Percentiles rank a stretch among this genome's conserved stretches.
Conservation (phyloP, 2,888 invertebrate species). For the Pollenia amentaria region DNA sequence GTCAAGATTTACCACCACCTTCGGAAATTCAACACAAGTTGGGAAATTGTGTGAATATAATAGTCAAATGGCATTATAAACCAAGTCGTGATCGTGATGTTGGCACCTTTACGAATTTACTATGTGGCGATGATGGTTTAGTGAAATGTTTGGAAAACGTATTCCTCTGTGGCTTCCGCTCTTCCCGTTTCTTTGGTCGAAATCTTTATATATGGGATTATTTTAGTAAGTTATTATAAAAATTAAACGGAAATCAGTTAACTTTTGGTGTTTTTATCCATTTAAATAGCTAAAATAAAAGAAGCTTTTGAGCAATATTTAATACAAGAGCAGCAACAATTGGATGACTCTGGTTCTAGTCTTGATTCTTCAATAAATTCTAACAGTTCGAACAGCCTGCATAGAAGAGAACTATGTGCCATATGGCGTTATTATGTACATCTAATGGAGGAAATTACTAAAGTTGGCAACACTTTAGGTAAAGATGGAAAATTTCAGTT, state of each 20-base stretch:
- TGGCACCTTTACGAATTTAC: constrained; percentile 93
- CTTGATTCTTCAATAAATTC: constrained; percentile 80
- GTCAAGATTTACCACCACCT: constrained; percentile 87
- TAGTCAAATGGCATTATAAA: constrained; percentile 98
- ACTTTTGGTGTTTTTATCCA: not conserved
- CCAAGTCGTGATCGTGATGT: constrained; percentile 93
- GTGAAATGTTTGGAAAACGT: constrained; percentile 97
- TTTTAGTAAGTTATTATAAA: constrained; percentile 88
- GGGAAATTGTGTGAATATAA: constrained; percentile 97
- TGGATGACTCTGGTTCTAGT: constrained; percentile 81
- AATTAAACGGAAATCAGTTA: not conserved
- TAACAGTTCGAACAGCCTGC: constrained; percentile 77
- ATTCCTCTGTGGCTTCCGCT: constrained; percentile 97
- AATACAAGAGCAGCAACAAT: constrained; percentile 78
- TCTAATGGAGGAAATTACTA: constrained; percentile 94
- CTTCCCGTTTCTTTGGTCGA: constrained; percentile 95
- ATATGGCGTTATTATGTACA: constrained; percentile 95
- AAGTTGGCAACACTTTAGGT: constrained; percentile 90
- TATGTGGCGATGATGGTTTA: constrained; percentile 98
- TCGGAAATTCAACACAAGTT: constrained; percentile 85
- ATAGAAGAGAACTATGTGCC: constrained; percentile 86
- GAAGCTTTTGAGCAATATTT: constrained; percentile 91
- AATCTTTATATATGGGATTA: constrained; percentile 99
- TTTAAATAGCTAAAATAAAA: constrained; percentile 85
- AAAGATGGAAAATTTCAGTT: constrained; percentile 99